Evolutionary conservation across 2,113 vertebrate genomes (phyloP).

Genomic region (Prunella fulvescens): DNA sequence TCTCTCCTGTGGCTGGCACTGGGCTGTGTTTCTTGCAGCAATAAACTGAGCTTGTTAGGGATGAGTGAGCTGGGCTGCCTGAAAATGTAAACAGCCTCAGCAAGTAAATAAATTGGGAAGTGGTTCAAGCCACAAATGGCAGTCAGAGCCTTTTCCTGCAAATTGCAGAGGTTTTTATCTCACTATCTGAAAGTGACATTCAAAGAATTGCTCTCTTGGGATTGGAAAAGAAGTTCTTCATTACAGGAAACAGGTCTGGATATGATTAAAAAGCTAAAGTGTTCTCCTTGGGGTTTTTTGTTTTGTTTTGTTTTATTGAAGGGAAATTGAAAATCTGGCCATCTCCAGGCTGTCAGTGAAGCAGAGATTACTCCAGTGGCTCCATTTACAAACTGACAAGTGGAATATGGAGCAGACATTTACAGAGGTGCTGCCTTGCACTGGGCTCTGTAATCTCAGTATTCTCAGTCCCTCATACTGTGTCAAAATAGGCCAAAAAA

Average conservation of each 20-base stretch:
- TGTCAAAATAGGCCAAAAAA: not conserved
- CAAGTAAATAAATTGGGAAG: slow-evolving; percentile 9
- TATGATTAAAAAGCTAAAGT: slow-evolving; percentile 13
- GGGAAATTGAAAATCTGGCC: not conserved
- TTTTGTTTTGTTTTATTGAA: not conserved
- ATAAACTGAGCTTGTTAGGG: not conserved
- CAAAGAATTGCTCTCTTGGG: not conserved
- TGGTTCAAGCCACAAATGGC: not conserved
- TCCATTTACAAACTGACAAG: not conserved
- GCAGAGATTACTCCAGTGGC: not conserved
- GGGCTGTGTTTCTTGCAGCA: not conserved
- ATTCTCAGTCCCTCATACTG: not conserved
- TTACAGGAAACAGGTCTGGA: not conserved
- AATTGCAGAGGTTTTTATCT: not conserved
- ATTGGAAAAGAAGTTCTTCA: not conserved
- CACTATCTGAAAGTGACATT: not conserved
- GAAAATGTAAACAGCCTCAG: not conserved
- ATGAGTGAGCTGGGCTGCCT: not conserved
- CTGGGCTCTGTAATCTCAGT: fast-evolving
- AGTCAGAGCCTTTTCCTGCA: not conserved
- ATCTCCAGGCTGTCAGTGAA: not conserved
- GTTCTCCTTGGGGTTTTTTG: not conserved
- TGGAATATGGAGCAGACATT: not conserved
- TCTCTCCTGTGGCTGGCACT: not conserved
- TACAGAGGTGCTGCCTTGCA: not conserved